A percentile compares a stretch with the other conserved stretches of the same genome.
phyloP scores from a whole-genome alignment of 1,140 invertebrate species.

The Philotrypesis tridentata region DNA sequence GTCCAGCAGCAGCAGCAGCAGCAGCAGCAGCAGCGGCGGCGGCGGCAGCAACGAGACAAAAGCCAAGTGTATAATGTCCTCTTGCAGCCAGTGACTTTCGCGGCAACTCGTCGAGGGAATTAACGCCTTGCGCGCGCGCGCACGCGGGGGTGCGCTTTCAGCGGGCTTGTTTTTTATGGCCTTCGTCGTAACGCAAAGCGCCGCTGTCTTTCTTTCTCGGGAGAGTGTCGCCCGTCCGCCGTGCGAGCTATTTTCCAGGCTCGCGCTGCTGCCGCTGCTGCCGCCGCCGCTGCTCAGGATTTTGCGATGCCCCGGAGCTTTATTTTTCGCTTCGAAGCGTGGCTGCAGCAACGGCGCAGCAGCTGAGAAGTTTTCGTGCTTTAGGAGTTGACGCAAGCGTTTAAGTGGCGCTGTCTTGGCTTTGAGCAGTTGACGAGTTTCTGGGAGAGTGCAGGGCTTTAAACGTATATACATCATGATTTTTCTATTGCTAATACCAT shows the following conservation, averaged over 20 bases:
- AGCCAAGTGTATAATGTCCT: conserved; percentile 14
- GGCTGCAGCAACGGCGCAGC: no score
- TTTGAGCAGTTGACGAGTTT: background rate
- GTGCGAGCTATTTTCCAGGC: background rate
- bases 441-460: no score
- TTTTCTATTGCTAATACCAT: no score
- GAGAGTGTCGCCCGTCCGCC: background rate
- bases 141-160: background rate
- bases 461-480: no score
- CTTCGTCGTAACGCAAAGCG: background rate
- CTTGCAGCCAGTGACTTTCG: background rate
- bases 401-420: background rate
- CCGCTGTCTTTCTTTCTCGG: background rate
- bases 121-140: background rate
- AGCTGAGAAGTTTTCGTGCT: background rate
- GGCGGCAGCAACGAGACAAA: background rate
- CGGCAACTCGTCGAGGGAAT: background rate
- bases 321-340: background rate
- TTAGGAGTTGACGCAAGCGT: background rate
- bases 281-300: background rate
- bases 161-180: background rate
- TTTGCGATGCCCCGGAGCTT: background rate
- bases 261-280: background rate
- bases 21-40: no score
- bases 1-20: background rate